These are phyloP conservation scores for Drosophila kokeensis DNA, from an alignment of 2,888 invertebrate species.

Conservation along the genomic window DNA sequence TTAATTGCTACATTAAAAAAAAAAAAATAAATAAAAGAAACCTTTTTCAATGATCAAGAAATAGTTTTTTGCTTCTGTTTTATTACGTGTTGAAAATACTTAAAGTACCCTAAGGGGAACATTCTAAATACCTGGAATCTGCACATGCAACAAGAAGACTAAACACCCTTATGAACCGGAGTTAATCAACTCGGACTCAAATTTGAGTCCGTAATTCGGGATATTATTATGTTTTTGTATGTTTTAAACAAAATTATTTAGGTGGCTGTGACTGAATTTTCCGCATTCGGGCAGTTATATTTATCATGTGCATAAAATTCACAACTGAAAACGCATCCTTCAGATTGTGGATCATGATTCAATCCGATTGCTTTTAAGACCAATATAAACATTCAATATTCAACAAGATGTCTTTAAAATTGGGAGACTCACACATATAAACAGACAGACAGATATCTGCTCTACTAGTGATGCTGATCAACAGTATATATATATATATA, in stretches of 20 bases:
- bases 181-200: not conserved
- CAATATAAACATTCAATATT: not conserved
- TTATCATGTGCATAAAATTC: no score
- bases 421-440: not conserved
- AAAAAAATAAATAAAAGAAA: no score
- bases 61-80: not conserved
- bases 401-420: not conserved
- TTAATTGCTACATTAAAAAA: no score
- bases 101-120: not conserved
- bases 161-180: not conserved
- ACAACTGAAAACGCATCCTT: not conserved
- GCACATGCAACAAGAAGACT: not conserved
- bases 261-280: not conserved
- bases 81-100: not conserved
- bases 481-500: not conserved
- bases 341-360: not conserved
- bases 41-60: not conserved
- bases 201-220: not conserved
- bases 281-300: not conserved
- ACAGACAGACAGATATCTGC: not conserved
- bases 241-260: not conserved
- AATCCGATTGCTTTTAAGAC: not conserved
- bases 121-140: not conserved
- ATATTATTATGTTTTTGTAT: not conserved
- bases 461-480: not conserved